Percentiles rank a stretch among this genome's conserved stretches.
Evolutionary conservation across 2,113 vertebrate species (phyloP).

Genomic region (Apodemus speciosus): DNA sequence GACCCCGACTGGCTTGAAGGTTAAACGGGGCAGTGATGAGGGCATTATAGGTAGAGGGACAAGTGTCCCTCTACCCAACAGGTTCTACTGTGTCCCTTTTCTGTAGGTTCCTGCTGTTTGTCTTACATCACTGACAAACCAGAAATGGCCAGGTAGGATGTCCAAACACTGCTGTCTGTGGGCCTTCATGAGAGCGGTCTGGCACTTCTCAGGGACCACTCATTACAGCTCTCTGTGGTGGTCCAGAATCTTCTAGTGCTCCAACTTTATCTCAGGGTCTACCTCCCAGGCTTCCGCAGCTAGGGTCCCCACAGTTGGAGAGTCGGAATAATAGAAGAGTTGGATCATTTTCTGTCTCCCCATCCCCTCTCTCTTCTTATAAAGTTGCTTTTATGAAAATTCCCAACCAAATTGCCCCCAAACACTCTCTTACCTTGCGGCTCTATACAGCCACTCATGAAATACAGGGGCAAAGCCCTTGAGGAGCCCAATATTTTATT

Average conservation of each 20-base stretch:
- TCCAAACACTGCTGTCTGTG: not conserved
- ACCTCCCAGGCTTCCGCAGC: not conserved
- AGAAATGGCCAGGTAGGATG: too few relatives aligned
- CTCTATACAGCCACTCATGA: not conserved
- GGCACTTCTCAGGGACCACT: not conserved
- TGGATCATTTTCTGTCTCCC: not conserved
- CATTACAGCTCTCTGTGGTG: not conserved
- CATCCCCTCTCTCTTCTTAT: not conserved
- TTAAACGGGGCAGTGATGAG: not conserved
- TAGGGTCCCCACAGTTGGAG: not conserved
- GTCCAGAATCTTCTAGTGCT: not conserved
- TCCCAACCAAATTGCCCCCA: not conserved
- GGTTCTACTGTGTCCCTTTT: not conserved
- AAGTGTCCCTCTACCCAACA: not conserved
- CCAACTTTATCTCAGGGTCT: not conserved
- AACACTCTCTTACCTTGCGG: not conserved
- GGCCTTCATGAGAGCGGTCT: not conserved
- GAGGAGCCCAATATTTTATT: not conserved
- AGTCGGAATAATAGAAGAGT: not conserved
- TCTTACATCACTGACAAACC: not conserved
- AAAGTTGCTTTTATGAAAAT: not conserved
- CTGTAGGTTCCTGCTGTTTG: not conserved
- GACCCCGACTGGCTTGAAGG: not conserved
- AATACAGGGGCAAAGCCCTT: not conserved
- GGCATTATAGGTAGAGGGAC: not conserved